These are phyloP conservation scores for roundworm (Caenorhabditis elegans) DNA, from an alignment of 1,140 invertebrate species.

Conservation along the genomic window DNA sequence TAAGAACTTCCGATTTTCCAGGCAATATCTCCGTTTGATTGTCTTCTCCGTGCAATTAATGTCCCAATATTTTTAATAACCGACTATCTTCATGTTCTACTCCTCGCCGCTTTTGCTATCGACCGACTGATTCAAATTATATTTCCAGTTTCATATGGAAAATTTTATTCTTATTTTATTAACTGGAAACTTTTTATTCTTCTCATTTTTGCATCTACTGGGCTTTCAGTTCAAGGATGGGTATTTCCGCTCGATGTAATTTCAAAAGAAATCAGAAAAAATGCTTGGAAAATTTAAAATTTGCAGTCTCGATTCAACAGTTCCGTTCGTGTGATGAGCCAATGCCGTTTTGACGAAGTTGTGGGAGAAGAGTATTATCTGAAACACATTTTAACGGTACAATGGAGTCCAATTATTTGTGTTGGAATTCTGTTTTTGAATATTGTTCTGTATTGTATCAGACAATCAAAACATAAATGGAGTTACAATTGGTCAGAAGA, in stretches of 20 bases:
- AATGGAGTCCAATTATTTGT: conserved; percentile 39
- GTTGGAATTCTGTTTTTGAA: conserved; percentile 6
- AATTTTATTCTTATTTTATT: conserved; percentile 1
- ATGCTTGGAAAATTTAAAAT: not conserved
- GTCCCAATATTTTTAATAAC: not conserved
- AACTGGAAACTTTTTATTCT: not conserved
- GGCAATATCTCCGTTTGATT: conserved; percentile 7
- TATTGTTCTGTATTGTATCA: conserved; percentile 23
- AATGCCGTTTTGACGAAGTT: conserved; percentile 41
- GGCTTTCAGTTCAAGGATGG: not conserved
- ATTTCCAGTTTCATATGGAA: conserved; percentile 20
- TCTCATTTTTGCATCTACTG: not conserved
- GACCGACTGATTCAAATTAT: conserved; percentile 29
- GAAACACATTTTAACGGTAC: conserved; percentile 24
- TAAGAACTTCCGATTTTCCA: not conserved
- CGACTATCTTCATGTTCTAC: conserved; percentile 19
- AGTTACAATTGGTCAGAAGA: conserved; percentile 41
- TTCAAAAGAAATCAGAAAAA: not conserved
- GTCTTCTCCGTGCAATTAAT: not conserved
- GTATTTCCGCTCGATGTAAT: not conserved
- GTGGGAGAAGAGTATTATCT: conserved; percentile 35
- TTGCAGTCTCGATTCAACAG: conserved; percentile 32
- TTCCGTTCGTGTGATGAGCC: not conserved
- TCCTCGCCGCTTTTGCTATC: not conserved
- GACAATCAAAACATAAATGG: conserved; percentile 28